phyloP scores from a whole-genome alignment of 2,113 vertebrate genomes.

The Naja naja region DNA sequence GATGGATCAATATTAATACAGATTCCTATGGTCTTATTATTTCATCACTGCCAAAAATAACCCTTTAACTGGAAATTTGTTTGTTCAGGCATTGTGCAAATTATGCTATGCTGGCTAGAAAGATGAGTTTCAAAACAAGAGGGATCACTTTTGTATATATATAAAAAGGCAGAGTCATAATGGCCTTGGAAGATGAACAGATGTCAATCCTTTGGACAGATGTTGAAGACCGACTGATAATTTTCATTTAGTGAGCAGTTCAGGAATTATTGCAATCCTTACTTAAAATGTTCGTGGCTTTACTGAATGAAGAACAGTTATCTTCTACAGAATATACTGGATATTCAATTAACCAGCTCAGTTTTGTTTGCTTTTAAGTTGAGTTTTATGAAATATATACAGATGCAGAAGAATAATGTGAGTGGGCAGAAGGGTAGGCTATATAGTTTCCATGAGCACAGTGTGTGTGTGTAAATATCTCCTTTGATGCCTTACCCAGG shows the following conservation, averaged over 20 bases:
- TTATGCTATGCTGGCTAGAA: background rate
- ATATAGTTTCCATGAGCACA: background rate
- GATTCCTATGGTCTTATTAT: background rate
- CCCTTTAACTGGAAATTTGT: background rate
- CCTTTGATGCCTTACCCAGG: background rate
- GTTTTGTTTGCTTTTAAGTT: background rate
- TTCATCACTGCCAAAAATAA: background rate
- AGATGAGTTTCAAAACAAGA: background rate
- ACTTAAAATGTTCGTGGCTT: background rate
- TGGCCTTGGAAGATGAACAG: background rate
- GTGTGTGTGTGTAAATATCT: background rate
- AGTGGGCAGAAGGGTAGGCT: background rate
- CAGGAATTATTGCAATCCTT: background rate
- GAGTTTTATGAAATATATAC: background rate
- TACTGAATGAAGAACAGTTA: background rate
- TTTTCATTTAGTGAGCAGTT: background rate
- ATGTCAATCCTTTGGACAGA: background rate
- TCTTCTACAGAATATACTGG: background rate
- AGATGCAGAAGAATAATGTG: background rate
- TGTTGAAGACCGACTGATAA: background rate
- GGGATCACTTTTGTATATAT: background rate
- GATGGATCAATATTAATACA: background rate
- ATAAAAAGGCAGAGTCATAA: background rate
- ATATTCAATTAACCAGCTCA: background rate
- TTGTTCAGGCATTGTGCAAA: conserved; percentile 5